Evolutionary conservation across 53 echinoderm and acorn worm species (phyloP).

Genomic region (Zoroaster sp.): DNA sequence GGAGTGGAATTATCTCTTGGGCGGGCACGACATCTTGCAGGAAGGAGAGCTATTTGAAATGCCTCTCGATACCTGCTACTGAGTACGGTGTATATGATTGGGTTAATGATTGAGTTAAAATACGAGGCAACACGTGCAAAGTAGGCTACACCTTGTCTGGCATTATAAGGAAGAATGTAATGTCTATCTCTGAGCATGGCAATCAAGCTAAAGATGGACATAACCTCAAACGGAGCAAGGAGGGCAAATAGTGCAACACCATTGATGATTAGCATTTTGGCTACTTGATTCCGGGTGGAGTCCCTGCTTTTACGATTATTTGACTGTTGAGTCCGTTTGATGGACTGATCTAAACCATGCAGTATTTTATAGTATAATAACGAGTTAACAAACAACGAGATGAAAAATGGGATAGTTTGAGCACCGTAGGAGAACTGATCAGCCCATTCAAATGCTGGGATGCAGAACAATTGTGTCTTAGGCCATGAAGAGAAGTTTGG

Average conservation of each 20-base stretch:
- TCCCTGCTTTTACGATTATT: constrained; percentile 66
- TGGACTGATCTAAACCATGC: constrained; percentile 69
- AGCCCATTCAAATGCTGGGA: constrained; percentile 17
- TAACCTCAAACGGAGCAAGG: constrained; percentile 53
- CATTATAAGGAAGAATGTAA: background rate
- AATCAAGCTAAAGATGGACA: constrained; percentile 42
- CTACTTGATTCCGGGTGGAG: constrained; percentile 55
- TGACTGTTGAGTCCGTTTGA: constrained; percentile 67
- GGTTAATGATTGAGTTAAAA: constrained; percentile 88
- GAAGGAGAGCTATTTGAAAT: constrained; percentile 80
- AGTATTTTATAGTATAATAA: constrained; percentile 76
- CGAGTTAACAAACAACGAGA: constrained; percentile 67
- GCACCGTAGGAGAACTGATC: constrained; percentile 55
- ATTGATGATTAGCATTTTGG: constrained; percentile 50
- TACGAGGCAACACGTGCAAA: constrained; percentile 75
- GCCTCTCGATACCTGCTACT: constrained; percentile 88
- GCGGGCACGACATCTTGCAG: constrained; percentile 19
- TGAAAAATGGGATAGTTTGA: constrained; percentile 86
- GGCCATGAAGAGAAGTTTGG: constrained; percentile 61
- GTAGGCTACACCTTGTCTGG: constrained; percentile 45
- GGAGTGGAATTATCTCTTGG: constrained; percentile 20
- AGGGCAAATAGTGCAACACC: constrained; percentile 51
- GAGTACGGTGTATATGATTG: constrained; percentile 89
- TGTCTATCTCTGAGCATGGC: background rate
- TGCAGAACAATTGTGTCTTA: constrained; percentile 13